Evolutionary conservation across 1,140 invertebrate genomes (phyloP).

Genomic region (Euglossa dilemma): DNA sequence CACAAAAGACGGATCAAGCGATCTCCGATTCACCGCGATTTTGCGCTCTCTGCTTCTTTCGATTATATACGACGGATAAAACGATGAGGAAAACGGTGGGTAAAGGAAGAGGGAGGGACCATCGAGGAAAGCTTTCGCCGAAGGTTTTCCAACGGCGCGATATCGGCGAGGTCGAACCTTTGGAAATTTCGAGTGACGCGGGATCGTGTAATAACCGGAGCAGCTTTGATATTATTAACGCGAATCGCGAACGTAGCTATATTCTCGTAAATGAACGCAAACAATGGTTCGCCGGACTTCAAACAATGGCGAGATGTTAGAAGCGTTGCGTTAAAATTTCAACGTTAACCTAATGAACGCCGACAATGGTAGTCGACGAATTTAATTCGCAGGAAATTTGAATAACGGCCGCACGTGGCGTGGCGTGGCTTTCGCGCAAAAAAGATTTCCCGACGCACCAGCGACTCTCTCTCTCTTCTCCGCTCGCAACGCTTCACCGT

Average conservation of each 20-base stretch:
- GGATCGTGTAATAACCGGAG: conserved; percentile 24
- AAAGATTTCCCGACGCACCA: no score
- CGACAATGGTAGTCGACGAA: conserved; percentile 48
- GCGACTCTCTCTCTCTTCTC: no score
- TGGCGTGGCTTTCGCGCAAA: no score
- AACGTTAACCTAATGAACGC: conserved; percentile 42
- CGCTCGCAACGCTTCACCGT: not conserved
- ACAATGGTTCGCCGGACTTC: conserved; percentile 41
- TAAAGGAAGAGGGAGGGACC: no score
- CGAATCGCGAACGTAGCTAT: conserved; percentile 43
- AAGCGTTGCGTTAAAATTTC: conserved; percentile 50
- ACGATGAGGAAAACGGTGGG: no score
- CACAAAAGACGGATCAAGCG: no score
- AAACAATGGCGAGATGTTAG: conserved; percentile 20
- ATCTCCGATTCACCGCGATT: no score
- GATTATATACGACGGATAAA: no score
- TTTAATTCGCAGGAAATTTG: conserved; percentile 53
- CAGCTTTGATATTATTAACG: conserved; percentile 54
- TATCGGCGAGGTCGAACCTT: conserved; percentile 6
- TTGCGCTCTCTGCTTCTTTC: no score
- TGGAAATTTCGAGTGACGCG: conserved; percentile 22
- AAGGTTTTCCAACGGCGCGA: conserved; percentile 48
- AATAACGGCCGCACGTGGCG: conserved; percentile 28
- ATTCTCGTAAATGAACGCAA: conserved; percentile 55
- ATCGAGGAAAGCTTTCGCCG: no score